Percentiles rank a stretch among this genome's conserved stretches.
Conservation (phyloP, 2,888 invertebrate genomes). For the Patella depressa region DNA sequence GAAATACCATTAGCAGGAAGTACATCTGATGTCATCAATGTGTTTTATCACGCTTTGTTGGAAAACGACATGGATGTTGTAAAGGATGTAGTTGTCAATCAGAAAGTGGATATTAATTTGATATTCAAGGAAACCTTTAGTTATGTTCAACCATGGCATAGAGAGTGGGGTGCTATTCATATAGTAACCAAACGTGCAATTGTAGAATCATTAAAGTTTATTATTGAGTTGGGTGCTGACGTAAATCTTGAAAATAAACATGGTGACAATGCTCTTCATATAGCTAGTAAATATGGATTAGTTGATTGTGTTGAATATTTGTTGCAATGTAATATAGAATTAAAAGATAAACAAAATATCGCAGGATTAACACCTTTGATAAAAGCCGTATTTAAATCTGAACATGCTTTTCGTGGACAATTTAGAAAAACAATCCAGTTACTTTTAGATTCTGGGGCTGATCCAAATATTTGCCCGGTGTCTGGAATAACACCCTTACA, state of each 20-base stretch:
- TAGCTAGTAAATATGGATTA: slow-evolving; percentile 56
- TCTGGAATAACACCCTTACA: slow-evolving; percentile 60
- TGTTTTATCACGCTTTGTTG: slow-evolving; percentile 48
- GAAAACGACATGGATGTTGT: slow-evolving; percentile 44
- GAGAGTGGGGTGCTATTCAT: slow-evolving; percentile 49
- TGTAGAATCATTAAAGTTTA: slow-evolving; percentile 38
- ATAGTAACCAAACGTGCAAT: slow-evolving; percentile 44
- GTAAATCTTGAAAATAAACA: slow-evolving; percentile 44
- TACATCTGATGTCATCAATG: slow-evolving; percentile 18
- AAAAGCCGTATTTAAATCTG: slow-evolving; percentile 51
- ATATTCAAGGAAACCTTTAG: slow-evolving; percentile 41
- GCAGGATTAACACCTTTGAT: slow-evolving; percentile 59
- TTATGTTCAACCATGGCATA: slow-evolving; percentile 47
- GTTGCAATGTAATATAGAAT: slow-evolving; percentile 37
- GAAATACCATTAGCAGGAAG: slow-evolving; percentile 8
- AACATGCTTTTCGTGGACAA: slow-evolving; percentile 46
- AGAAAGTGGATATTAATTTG: slow-evolving; percentile 46
- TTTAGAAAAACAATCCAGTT: slow-evolving; percentile 49
- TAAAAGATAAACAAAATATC: slow-evolving; percentile 51
- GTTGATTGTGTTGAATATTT: slow-evolving; percentile 47
- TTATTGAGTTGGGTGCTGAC: slow-evolving; percentile 50
- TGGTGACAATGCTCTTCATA: slow-evolving; percentile 54
- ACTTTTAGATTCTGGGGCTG: slow-evolving; percentile 49
- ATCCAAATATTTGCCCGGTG: slow-evolving; percentile 52
- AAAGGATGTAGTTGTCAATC: slow-evolving; percentile 32